phyloP scores from a whole-genome alignment of 2,113 vertebrate genomes.

The Forbesichthys agassizii region DNA sequence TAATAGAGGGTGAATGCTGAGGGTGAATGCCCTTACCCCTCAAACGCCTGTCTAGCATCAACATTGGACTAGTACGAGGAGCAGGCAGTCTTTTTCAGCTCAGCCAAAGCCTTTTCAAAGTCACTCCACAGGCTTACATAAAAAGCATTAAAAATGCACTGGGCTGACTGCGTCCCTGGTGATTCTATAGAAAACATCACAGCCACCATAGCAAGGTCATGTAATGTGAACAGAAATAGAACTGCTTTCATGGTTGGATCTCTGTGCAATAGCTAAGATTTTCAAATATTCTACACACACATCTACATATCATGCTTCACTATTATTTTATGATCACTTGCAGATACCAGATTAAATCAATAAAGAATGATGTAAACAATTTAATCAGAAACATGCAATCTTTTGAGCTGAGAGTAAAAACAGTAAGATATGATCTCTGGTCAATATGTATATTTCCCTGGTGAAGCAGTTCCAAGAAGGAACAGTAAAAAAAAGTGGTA shows the following conservation, averaged over 20 bases:
- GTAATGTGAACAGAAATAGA: neutral
- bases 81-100: neutral
- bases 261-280: neutral
- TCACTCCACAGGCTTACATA: neutral
- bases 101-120: neutral
- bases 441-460: too few relatives aligned
- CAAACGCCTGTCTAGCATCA: neutral
- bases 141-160: conserved; percentile 5
- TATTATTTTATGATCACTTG: too few relatives aligned
- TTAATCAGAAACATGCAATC: too few relatives aligned
- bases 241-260: neutral
- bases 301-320: too few relatives aligned
- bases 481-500: too few relatives aligned
- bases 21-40: too few relatives aligned
- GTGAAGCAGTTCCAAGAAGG: too few relatives aligned
- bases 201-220: neutral
- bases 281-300: neutral
- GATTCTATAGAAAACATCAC: neutral
- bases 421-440: too few relatives aligned
- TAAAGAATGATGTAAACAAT: too few relatives aligned
- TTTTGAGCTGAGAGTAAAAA: too few relatives aligned
- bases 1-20: too few relatives aligned
- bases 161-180: neutral
- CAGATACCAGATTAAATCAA: too few relatives aligned
- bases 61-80: neutral